Percentiles rank a stretch among this genome's conserved stretches.
Conservation (phyloP, 2,888 invertebrate species). For the Lepidochrysops patricia region DNA sequence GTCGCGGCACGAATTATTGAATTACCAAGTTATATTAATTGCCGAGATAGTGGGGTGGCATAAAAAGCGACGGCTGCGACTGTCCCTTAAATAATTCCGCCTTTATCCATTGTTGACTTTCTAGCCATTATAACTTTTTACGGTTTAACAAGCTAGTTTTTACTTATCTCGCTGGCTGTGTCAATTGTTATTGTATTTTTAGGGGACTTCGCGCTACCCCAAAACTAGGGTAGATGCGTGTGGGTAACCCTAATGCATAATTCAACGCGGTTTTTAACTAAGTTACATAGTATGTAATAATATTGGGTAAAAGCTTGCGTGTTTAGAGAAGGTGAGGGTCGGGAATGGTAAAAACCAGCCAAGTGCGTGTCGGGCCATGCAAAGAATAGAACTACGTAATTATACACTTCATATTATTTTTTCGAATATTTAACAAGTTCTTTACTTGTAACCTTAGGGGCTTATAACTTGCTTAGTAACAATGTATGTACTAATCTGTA, state of each 20-base stretch:
- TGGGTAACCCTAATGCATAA: conserved; percentile 22
- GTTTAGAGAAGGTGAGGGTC: not conserved
- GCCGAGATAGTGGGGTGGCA: not conserved
- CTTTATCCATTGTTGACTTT: conserved; percentile 61
- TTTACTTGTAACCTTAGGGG: too few species aligned
- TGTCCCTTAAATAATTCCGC: conserved; percentile 49
- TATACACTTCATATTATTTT: too few species aligned
- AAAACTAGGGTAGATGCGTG: conserved; percentile 27
- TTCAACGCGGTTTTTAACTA: conserved; percentile 12
- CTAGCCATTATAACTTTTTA: conserved; percentile 70
- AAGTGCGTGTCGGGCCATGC: too few species aligned
- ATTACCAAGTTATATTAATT: conserved; percentile 11
- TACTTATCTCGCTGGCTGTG: conserved; percentile 69
- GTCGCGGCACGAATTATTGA: not conserved
- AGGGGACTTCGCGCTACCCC: conserved; percentile 25
- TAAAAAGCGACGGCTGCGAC: conserved; percentile 32
- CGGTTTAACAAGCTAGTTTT: conserved; percentile 73
- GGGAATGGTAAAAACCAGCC: not conserved
- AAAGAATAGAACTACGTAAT: too few species aligned
- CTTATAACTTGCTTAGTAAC: too few species aligned
- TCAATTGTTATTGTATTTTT: conserved; percentile 59
- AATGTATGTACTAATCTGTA: too few species aligned
- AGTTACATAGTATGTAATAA: conserved; percentile 1
- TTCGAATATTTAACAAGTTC: too few species aligned
- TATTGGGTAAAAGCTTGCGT: not conserved